Conservation (phyloP, 2,113 vertebrate species). For the Notarius quadriscutis region DNA sequence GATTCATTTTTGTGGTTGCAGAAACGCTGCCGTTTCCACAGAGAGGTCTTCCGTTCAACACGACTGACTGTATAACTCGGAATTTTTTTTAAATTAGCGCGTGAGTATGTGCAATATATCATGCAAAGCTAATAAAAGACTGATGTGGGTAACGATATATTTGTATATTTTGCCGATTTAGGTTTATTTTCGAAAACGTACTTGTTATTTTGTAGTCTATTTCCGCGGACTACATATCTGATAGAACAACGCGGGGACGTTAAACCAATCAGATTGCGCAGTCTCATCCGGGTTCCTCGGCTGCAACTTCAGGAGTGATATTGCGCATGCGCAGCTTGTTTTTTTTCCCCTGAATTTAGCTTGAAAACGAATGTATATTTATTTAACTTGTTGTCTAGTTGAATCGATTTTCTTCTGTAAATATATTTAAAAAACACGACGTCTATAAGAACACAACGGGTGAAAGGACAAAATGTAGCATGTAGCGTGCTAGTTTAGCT, state of each 20-base stretch:
- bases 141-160: not conserved
- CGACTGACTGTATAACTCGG: not conserved
- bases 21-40: not conserved
- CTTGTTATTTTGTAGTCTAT: not conserved
- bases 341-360: not conserved
- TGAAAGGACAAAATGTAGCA: not conserved
- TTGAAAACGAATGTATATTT: not conserved
- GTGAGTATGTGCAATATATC: not conserved
- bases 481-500: not conserved
- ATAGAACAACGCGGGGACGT: not conserved
- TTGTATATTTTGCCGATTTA: not conserved
- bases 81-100: too few relatives aligned
- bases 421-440: not conserved
- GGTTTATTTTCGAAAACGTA: not conserved
- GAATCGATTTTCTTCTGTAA: not conserved
- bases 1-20: slow-evolving; percentile 12
- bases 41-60: not conserved
- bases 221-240: not conserved
- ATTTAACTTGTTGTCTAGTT: not conserved
- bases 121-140: not conserved
- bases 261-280: not conserved
- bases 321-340: not conserved
- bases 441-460: not conserved
- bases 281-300: not conserved
- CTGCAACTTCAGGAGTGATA: not conserved